Percentiles rank a stretch among this genome's conserved stretches.
Conservation (phyloP, 2,888 invertebrate species). For the Cremastinae sp. region DNA sequence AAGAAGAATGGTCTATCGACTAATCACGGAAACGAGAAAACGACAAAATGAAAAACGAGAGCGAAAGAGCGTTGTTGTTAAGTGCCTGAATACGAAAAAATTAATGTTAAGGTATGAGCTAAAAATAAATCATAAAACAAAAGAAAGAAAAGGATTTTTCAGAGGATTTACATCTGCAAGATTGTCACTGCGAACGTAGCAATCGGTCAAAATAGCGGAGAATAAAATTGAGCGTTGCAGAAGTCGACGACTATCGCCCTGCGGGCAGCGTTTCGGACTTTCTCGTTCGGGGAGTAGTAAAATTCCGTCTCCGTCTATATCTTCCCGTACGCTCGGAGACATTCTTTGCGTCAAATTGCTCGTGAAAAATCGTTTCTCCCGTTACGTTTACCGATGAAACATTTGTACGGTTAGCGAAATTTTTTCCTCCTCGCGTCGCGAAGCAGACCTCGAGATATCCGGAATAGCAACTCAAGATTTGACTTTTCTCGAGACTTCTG, state of each 20-base stretch:
- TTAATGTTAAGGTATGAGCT: slow-evolving; percentile 29
- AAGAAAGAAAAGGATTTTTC: not conserved
- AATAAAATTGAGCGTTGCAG: slow-evolving; percentile 24
- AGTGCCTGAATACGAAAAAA: slow-evolving; percentile 54
- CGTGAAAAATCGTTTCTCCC: slow-evolving; percentile 63
- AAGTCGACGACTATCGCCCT: slow-evolving; percentile 3
- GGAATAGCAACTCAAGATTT: not conserved
- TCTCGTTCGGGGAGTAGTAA: slow-evolving; percentile 37
- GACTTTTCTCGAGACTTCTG: not conserved
- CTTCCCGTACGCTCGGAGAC: slow-evolving; percentile 60
- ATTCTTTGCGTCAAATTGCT: slow-evolving; percentile 67
- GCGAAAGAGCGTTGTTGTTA: slow-evolving; percentile 40
- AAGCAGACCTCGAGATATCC: no score
- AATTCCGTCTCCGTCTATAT: slow-evolving; percentile 25
- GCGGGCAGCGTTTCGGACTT: slow-evolving; percentile 41
- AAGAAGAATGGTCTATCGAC: slow-evolving; percentile 1
- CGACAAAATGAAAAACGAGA: not conserved
- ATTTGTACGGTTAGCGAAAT: not conserved
- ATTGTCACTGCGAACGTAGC: not conserved
- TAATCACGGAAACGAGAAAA: not conserved
- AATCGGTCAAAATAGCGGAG: slow-evolving; percentile 7
- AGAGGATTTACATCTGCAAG: slow-evolving; percentile 4
- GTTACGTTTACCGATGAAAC: slow-evolving; percentile 22
- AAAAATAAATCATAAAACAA: not conserved
- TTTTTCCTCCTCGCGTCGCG: not conserved